Percentiles rank a stretch among this genome's conserved stretches.
phyloP scores from a whole-genome alignment of 2,888 invertebrate genomes.

The Conchocele bisecta region DNA sequence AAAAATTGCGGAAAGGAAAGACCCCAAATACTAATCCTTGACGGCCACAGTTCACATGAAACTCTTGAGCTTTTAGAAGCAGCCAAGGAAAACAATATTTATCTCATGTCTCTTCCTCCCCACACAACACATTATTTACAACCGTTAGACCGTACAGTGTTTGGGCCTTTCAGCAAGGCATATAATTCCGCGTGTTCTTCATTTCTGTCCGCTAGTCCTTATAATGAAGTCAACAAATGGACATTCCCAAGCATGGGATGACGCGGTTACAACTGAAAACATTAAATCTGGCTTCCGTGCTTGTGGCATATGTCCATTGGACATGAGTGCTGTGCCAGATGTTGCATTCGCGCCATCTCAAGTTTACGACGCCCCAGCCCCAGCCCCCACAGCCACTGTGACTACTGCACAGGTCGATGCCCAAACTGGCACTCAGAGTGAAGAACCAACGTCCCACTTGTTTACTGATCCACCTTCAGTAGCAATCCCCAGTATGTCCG shows the following conservation, averaged over 20 bases:
- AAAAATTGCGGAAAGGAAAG: background rate
- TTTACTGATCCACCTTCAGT: no score
- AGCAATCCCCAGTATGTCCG: no score
- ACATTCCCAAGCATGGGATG: constrained; percentile 3
- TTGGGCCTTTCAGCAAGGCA: background rate
- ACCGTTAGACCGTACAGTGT: no score
- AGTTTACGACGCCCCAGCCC: no score
- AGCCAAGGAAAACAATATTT: background rate
- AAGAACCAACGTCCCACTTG: no score
- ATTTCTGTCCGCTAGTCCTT: background rate
- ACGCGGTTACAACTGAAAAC: background rate
- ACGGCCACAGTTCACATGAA: constrained; percentile 1
- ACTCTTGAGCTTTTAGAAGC: background rate
- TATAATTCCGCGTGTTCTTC: constrained; percentile 1
- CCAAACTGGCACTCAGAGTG: no score
- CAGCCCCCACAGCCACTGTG: no score
- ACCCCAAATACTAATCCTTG: constrained; percentile 6
- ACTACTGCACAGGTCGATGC: no score
- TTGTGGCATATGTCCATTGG: background rate
- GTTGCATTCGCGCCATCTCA: no score
- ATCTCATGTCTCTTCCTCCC: background rate
- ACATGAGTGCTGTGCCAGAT: no score
- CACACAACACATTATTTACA: no score
- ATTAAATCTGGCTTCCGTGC: background rate
- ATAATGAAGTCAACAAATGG: background rate